Conservation (phyloP, 2,888 invertebrate species). For the Eristalis pertinax region DNA sequence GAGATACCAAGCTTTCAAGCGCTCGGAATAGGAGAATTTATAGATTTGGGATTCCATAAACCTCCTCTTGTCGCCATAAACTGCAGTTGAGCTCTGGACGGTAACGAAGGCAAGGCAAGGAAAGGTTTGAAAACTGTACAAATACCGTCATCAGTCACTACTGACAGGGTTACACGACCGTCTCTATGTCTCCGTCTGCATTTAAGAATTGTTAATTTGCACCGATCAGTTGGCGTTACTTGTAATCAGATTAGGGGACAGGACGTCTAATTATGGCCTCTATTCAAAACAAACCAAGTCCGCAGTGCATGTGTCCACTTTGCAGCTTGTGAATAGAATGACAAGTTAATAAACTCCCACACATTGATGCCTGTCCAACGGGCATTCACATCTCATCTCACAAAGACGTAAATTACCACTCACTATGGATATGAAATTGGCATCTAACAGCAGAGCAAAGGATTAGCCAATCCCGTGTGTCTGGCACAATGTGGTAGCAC, state of each 20-base stretch:
- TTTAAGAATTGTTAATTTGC: not conserved
- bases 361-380: conserved; percentile 13
- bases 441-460: conserved; percentile 63
- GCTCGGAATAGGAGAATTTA: not conserved
- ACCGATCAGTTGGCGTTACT: not conserved
- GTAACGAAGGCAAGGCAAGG: not conserved
- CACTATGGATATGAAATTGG: conserved; percentile 71
- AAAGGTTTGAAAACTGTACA: not conserved
- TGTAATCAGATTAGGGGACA: not conserved
- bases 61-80: not conserved
- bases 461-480: conserved; percentile 56
- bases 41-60: not conserved
- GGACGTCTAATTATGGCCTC: conserved; percentile 5
- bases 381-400: conserved; percentile 59
- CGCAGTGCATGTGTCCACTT: conserved; percentile 32
- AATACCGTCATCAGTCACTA: not conserved
- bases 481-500: conserved; percentile 38
- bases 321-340: conserved; percentile 50
- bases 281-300: conserved; percentile 15
- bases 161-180: not conserved
- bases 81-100: no score
- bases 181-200: not conserved
- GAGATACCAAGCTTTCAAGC: not conserved
- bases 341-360: conserved; percentile 71
- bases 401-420: conserved; percentile 71